Conservation (phyloP, 2,797 vertebrate genomes). For the Lemur catta region DNA sequence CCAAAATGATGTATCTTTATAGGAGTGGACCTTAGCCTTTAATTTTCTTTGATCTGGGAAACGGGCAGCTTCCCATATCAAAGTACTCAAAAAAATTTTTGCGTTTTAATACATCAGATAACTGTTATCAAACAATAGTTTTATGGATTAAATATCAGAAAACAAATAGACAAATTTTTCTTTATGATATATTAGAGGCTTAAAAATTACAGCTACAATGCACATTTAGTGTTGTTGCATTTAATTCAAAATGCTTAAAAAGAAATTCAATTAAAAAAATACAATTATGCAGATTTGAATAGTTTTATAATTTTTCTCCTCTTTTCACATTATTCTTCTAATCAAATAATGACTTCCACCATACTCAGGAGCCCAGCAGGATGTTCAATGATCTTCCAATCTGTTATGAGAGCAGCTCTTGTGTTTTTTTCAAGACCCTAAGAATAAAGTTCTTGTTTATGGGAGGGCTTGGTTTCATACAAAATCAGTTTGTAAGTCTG, state of each 20-base stretch:
- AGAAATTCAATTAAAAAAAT: background rate
- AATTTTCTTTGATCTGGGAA: background rate
- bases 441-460: background rate
- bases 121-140: background rate
- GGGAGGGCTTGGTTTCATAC: background rate
- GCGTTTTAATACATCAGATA: background rate
- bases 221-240: background rate
- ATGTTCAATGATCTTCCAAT: background rate
- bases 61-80: background rate
- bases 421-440: background rate
- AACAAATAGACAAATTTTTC: background rate
- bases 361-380: background rate
- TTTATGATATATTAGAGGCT: background rate
- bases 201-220: background rate
- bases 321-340: background rate
- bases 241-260: constrained; percentile 23
- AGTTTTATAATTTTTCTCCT: background rate
- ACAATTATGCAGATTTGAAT: background rate
- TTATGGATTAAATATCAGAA: constrained; percentile 9
- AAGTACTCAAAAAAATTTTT: background rate
- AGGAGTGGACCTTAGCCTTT: background rate
- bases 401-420: background rate
- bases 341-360: background rate
- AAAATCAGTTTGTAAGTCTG: background rate
- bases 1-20: background rate